Base-by-base conservation (phyloP, 2,888 invertebrate species). In the Saturnia pavonia region DNA sequence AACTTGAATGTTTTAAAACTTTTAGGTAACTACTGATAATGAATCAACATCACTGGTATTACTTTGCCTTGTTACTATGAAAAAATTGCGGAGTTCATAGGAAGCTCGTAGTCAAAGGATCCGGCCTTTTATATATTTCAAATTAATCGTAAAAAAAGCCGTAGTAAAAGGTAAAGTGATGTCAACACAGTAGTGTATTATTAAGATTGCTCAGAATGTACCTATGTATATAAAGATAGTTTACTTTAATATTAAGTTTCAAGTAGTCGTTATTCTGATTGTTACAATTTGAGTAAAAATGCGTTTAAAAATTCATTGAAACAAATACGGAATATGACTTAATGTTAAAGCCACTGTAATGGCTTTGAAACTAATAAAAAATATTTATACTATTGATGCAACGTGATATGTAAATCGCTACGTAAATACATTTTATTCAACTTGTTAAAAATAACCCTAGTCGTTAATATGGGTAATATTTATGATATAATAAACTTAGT, bases 241-340 rank as follows among this genome's bases (percentile, higher is more conserved):
- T 34, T 34, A 34, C 34, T 4, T 34, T 34, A 34, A 34, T 34
- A 34, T 11, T 22, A 25, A 57, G 9, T 57, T 60, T 60, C 14
- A 54, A 54, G 22, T 34, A 63, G 11, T 63, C 19, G n/a, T 65
- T 65, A 65, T 40, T 40, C n/a, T 7, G 65, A 65, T 40, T 65
- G 65, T 65, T 19, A 65, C 40, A 65, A 65, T 65, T n/a, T n/a
- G 9, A 65, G 19, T 34, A 9, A 65, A 19, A 65, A 40, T 34
- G 14, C 63, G 4, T 40, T 65, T 34, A 19, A 65, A 19, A 40
- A 40, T 9, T 40, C 19, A 65, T 54, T 11, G 54, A 54, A 54
- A 54, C 11, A n/a, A 11, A 7, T 54, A 22, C 8, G 22, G 11
- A 54, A n/a, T 54, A 22, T 22, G 22, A 54, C 22, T 54, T 54